Percentiles rank a stretch among this genome's conserved stretches.
Evolutionary conservation across 2,113 vertebrate genomes (phyloP).

Genomic region (Tenebrosternarchus preto): DNA sequence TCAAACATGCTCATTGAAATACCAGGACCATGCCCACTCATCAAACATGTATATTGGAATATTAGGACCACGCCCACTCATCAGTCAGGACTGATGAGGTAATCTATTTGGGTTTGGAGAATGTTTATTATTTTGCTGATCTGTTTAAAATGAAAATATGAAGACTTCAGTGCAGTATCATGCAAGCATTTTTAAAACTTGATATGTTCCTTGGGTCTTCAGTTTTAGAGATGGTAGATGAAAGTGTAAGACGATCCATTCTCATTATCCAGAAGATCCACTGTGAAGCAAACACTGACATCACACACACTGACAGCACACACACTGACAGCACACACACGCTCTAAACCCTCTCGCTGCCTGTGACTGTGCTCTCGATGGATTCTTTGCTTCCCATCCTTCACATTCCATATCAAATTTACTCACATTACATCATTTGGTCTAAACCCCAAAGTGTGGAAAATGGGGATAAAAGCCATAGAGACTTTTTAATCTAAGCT

Average conservation of each 20-base stretch:
- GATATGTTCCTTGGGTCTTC: no score
- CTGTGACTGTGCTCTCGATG: background rate
- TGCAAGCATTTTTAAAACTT: no score
- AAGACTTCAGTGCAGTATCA: no score
- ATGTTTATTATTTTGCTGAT: no score
- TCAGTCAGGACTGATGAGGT: no score
- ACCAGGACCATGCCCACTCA: no score
- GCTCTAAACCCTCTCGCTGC: background rate
- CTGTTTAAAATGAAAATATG: no score
- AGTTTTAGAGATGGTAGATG: background rate
- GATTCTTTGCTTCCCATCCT: background rate
- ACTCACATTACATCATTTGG: background rate
- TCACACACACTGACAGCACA: background rate
- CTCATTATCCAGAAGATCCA: slow-evolving; percentile 21
- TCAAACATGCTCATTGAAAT: no score
- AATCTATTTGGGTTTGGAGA: no score
- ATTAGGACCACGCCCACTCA: no score
- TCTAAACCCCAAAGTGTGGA: background rate
- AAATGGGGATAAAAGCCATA: background rate
- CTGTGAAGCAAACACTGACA: background rate
- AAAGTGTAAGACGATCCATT: slow-evolving; percentile 24
- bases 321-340: background rate
- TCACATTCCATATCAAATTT: background rate
- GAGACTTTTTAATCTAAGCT: background rate
- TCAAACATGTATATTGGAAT: no score